A percentile compares a stretch with the other conserved stretches of the same genome.
phyloP scores from a whole-genome alignment of 1,140 invertebrate species.

The Diuraphis noxia region DNA sequence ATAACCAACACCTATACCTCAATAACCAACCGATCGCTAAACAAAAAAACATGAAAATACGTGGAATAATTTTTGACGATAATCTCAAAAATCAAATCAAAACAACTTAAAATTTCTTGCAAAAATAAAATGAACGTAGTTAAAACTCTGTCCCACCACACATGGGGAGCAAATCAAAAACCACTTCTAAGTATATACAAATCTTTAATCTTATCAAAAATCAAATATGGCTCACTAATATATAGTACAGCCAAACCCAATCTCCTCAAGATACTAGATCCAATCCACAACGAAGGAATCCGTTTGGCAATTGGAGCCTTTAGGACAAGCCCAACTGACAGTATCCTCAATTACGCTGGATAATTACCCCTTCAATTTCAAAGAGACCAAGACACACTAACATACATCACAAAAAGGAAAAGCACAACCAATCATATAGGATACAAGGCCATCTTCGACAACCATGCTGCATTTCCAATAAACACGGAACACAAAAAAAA shows the following conservation, averaged over 20 bases:
- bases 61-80: no score
- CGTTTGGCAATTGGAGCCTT: background rate
- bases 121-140: no score
- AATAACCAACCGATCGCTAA: no score
- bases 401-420: background rate
- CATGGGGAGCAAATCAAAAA: background rate
- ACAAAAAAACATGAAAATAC: no score
- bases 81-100: no score
- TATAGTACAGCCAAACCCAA: slow-evolving; percentile 6
- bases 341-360: background rate
- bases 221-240: background rate
- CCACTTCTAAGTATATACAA: background rate
- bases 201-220: background rate
- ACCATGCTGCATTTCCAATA: background rate
- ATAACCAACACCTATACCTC: no score
- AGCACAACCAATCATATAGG: slow-evolving; percentile 1
- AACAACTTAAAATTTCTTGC: slow-evolving; percentile 15
- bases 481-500: background rate
- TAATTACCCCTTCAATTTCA: background rate
- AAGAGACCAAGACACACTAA: background rate
- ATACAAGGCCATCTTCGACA: background rate
- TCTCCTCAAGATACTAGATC: slow-evolving; percentile 13
- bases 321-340: background rate
- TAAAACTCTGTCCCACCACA: no score
- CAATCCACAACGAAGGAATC: slow-evolving; percentile 7